phyloP scores from a whole-genome alignment of 1,140 invertebrate species.

The Drosophila biarmipes region DNA sequence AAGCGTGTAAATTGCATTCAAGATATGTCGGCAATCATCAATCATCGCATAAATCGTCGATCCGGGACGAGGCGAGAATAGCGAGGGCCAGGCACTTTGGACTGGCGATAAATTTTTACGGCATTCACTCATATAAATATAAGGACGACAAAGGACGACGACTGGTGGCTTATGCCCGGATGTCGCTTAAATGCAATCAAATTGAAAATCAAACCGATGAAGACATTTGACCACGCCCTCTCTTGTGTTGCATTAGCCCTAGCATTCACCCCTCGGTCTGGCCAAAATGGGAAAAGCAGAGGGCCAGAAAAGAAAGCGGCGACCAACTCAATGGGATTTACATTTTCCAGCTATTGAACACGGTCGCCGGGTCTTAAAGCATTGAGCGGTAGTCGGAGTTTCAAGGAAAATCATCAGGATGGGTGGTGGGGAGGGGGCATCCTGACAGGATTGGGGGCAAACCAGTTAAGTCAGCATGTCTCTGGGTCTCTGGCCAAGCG shows the following conservation, averaged over 20 bases:
- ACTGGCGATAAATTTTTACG: conserved; percentile 53
- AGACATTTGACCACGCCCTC: conserved; percentile 70
- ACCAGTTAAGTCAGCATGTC: conserved; percentile 80
- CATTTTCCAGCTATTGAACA: conserved; percentile 82
- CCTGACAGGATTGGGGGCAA: conserved; percentile 40
- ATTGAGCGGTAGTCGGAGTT: conserved; percentile 14
- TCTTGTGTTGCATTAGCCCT: conserved; percentile 62
- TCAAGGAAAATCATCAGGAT: conserved; percentile 11
- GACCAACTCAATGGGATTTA: conserved; percentile 76
- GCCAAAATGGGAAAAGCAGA: conserved; percentile 34
- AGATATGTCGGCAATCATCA: conserved; percentile 57
- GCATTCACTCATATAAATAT: conserved; percentile 15
- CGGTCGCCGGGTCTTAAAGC: conserved; percentile 54
- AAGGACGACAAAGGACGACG: conserved; percentile 15
- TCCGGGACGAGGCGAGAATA: conserved; percentile 25
- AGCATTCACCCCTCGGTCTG: conserved; percentile 10
- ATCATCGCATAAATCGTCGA: conserved; percentile 72
- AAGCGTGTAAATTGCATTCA: conserved; percentile 67
- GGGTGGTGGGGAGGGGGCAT: not conserved
- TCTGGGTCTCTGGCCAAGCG: conserved; percentile 30
- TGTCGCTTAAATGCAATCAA: conserved; percentile 72
- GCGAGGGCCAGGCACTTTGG: conserved; percentile 15
- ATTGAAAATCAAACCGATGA: conserved; percentile 79
- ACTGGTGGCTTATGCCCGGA: conserved; percentile 42
- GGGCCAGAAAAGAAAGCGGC: conserved; percentile 30